Conservation (phyloP, 2,888 invertebrate species). For the Nemoura dubitans region DNA sequence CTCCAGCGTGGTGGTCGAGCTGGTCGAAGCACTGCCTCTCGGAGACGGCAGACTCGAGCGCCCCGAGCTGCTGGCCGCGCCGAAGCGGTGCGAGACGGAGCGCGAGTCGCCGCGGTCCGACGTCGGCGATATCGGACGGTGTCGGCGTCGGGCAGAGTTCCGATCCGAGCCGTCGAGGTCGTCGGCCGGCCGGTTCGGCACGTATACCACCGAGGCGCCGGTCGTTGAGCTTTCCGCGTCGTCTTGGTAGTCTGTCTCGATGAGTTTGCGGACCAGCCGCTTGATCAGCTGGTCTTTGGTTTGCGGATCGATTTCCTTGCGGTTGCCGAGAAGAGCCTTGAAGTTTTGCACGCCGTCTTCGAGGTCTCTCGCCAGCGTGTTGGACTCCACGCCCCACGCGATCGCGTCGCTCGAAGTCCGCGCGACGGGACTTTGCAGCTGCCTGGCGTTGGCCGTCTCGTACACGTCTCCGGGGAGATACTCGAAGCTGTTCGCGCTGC, state of each 20-base stretch:
- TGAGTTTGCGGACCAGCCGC: constrained; percentile 70
- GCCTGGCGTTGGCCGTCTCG: constrained; percentile 51
- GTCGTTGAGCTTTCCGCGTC: constrained; percentile 56
- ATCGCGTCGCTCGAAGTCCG: neutral
- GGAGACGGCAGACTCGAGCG: neutral
- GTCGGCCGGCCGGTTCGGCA: neutral
- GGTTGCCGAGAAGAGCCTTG: constrained; percentile 64
- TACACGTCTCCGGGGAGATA: constrained; percentile 69
- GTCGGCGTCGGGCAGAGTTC: neutral
- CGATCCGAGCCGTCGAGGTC: neutral
- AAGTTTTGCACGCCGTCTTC: constrained; percentile 70
- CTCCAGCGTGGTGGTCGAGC: neutral
- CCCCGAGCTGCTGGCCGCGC: neutral
- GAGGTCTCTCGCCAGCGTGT: constrained; percentile 66
- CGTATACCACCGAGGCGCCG: neutral
- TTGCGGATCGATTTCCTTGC: constrained; percentile 54
- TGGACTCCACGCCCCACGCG: neutral
- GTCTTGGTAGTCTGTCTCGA: constrained; percentile 68
- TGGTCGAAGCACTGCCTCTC: neutral
- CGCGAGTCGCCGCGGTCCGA: too few species aligned
- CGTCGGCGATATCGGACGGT: too few species aligned
- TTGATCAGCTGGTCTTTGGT: constrained; percentile 72
- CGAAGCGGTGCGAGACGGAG: too few species aligned
- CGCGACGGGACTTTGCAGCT: constrained; percentile 42
- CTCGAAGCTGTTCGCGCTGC: constrained; percentile 74